Base-by-base conservation (phyloP, 2,113 vertebrate species). In the Mobula hypostoma region DNA sequence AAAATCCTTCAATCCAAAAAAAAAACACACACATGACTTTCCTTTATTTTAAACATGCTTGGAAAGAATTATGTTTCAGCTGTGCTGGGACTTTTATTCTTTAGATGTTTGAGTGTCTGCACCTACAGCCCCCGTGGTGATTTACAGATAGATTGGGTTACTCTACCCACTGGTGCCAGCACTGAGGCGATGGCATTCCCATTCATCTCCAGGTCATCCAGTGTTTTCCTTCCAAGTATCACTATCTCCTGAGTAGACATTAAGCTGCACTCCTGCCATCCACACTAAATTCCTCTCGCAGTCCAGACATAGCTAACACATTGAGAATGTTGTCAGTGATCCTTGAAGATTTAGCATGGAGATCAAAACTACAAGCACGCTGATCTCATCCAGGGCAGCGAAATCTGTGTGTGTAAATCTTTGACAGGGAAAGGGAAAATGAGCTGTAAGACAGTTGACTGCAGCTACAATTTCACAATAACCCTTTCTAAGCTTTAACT, bases 271-370 rank as follows among this genome's bases (percentile, higher is more conserved):
- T 74, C 68, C 36, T 93, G 91, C 32, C 17, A 93, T 72, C 91
- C 70, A 74, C 40, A 74, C 91, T 66, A 74, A 93, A 93, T 93
- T 93, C 66, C 91, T 56, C 36, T 93, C 70, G 48, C 68, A 74
- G 68, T 93, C 91, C 70, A 93, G 68, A 93, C 91, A 29, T 21
- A 76, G 74, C 72, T 21, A 93, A 48, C 9, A 11, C 36, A 32
- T 61, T 93, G 70, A 93, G 36, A 93, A 56, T 93, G 70, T 93
- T 74, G 91, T 90, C 85, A 90, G 66, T 66, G 85, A 90, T 66
- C 85, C 85, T 90, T 27, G 66, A 66, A 63, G 61, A 90, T 90
- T 90, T 90, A 90, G 61, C 85, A 90, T n/a, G 85, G 85, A 68
- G 85, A 90, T 90, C 85, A 90, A 90, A 68, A 90, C 14, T 90